These are phyloP conservation scores for Sterrhoptilus dennistouni DNA, from an alignment of 2,113 vertebrate species.

Conservation along the genomic window DNA sequence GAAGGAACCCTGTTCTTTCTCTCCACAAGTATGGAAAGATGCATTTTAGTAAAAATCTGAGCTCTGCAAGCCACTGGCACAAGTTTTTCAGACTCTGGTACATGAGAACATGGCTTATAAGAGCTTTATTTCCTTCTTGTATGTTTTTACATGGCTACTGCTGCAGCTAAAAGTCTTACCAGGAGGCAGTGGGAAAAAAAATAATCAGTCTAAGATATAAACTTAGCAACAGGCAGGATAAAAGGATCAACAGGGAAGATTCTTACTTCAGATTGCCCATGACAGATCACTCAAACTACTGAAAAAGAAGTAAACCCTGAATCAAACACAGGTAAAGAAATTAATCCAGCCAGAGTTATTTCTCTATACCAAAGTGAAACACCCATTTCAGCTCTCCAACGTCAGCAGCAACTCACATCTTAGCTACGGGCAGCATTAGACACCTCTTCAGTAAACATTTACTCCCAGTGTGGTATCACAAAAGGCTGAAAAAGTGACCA, in stretches of 20 bases:
- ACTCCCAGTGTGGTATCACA: not conserved
- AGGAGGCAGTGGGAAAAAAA: accelerated
- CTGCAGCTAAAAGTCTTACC: not conserved
- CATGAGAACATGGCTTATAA: not conserved
- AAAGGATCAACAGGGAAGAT: not conserved
- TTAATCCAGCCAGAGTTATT: not conserved
- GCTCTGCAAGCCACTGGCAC: not conserved
- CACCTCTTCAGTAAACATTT: not conserved
- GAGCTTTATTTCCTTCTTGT: not conserved
- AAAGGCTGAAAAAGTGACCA: not conserved
- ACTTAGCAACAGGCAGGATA: not conserved
- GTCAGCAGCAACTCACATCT: not conserved
- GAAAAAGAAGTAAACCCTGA: not conserved
- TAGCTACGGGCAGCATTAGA: accelerated
- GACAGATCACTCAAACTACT: not conserved
- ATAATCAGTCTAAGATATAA: not conserved
- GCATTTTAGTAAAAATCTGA: not conserved
- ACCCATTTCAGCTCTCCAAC: not conserved
- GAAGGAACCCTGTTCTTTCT: not conserved
- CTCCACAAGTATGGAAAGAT: not conserved
- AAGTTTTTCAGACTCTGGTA: not conserved
- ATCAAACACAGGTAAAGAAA: not conserved
- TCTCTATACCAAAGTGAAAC: not conserved
- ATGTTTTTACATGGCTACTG: not conserved
- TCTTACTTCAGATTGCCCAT: not conserved